Evolutionary conservation across 1,140 invertebrate genomes (phyloP), one percentile per base, ranked within the genome.

Genomic region (Drosophila arawakana): DNA sequence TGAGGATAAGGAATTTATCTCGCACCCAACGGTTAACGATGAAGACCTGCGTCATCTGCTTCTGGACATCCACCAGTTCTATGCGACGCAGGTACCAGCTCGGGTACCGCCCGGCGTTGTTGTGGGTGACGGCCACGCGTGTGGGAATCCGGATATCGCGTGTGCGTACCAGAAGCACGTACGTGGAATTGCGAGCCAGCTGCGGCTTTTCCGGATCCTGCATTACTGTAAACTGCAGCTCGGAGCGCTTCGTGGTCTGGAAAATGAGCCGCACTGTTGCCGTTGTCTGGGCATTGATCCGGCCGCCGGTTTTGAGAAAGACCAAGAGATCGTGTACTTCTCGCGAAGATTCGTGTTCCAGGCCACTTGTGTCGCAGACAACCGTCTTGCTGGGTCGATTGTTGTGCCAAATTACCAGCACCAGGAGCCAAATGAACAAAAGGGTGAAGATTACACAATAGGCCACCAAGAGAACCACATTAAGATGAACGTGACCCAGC

Each of bases 61-160:
- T 60, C 21, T 85, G 72, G 0, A 86, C 7, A n/a, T 85, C 82
- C 11, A 34, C 37, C 2, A 85, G 6, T 10, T 78, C 76, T 18
- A 85, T 55, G 21, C 69, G 25, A 0, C 49, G 30, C 18, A 85
- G 6, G 35, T 25, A 85, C 82, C 82, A 85, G 15, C 44, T 76
- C 2, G 82, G 82, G 71, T 67, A 81, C 0, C 82, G 59, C 13
- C 82, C 82, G 1, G n/a, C 30, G 15, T 68, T 79, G 44, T 81
- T 47, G 47, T 86, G 82, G 10, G 55, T 39, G 5, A 85, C 15
- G 0, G 70, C 50, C 3, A 85, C 10, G 0, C 52, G 57, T 0
- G 76, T 78, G 0, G 82, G 82, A 21, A 85, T 30, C 3, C 82
- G 78, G 13, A 85, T 76, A 7, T 81, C 68, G 0, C 78, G 65